Base-by-base conservation (phyloP, 2,113 vertebrate genomes). In the Cercocebus atys region DNA sequence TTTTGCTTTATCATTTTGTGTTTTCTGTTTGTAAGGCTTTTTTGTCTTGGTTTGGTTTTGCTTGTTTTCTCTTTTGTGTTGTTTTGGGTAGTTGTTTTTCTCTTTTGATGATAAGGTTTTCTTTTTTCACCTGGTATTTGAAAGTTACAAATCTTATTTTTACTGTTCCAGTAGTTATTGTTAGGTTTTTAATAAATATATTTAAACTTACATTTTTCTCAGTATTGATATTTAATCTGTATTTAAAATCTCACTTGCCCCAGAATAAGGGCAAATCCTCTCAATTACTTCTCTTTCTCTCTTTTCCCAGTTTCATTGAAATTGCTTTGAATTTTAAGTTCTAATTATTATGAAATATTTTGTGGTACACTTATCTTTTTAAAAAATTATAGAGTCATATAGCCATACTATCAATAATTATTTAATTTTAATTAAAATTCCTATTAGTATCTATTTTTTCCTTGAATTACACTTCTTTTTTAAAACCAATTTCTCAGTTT, bases 311-410 rank as follows among this genome's bases (percentile, higher is more conserved):
- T 80, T 83, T 88, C 59, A 1, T 57, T 76, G 35, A 75, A 47
- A 76, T 64, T 88, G 83, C 25, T 94, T 57, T 85, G 16, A 66
- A 94, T 81, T 90, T 76, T 90, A 68, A 93, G 40, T 90, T 93
- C 17, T 68, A 75, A 68, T 61, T 86, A 50, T 95, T 82, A 87
- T 78, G 14, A 72, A 59, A 52, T 81, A 81, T 61, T 87, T 81
- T 59, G 40, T 30, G 75, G 82, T 80, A 87, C 47, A 4, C 20
- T 45, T 82, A 90, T 38, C 64, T 90, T 79, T 68, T 68, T n/a
- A 8, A 55, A 88, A 87, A 72, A 43, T 50, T 84, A 0, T 70
- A 88, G 7, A 38, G 12, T 27, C 81, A 50, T 90, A 50, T 18
- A 90, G 91, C 9, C n/a, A 92, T 43, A 72, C 35, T 55, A 94